Percentiles rank a stretch among this genome's conserved stretches.
These are phyloP conservation scores for Furcula furcula DNA, from an alignment of 2,888 invertebrate species.

Conservation along the genomic window DNA sequence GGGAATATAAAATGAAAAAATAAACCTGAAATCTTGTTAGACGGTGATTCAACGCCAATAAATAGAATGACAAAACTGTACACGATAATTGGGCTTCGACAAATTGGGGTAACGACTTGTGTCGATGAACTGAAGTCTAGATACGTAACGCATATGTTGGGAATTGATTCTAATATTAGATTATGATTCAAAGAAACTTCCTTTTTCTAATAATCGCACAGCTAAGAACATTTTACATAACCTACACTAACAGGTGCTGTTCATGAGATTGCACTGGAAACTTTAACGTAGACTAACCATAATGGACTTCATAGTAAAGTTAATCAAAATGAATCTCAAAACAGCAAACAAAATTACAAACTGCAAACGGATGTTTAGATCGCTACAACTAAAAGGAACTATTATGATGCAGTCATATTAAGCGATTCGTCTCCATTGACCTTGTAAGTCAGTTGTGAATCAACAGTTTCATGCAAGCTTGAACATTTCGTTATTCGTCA, in stretches of 20 bases:
- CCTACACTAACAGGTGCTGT: too few relatives aligned
- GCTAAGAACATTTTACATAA: too few relatives aligned
- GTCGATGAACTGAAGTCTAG: constrained; percentile 56
- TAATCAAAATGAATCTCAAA: too few relatives aligned
- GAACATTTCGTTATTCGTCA: background rate
- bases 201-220: constrained; percentile 2
- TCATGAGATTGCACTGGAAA: too few relatives aligned
- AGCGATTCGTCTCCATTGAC: constrained; percentile 15
- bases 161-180: constrained; percentile 17
- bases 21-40: constrained; percentile 39
- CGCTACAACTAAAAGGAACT: constrained; percentile 15
- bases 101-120: constrained; percentile 60
- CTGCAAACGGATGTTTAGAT: background rate
- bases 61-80: constrained; percentile 43
- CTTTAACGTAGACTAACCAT: background rate
- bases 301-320: background rate
- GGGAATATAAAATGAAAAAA: too few relatives aligned
- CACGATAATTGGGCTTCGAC: constrained; percentile 52
- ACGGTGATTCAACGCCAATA: constrained; percentile 53
- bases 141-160: constrained; percentile 24
- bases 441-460: constrained; percentile 30
- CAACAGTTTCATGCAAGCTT: background rate
- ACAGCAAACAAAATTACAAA: background rate
- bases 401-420: constrained; percentile 21
- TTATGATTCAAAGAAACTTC: constrained; percentile 9